Evolutionary conservation across 2,113 vertebrate species (phyloP).

Genomic region (Scalopus aquaticus): DNA sequence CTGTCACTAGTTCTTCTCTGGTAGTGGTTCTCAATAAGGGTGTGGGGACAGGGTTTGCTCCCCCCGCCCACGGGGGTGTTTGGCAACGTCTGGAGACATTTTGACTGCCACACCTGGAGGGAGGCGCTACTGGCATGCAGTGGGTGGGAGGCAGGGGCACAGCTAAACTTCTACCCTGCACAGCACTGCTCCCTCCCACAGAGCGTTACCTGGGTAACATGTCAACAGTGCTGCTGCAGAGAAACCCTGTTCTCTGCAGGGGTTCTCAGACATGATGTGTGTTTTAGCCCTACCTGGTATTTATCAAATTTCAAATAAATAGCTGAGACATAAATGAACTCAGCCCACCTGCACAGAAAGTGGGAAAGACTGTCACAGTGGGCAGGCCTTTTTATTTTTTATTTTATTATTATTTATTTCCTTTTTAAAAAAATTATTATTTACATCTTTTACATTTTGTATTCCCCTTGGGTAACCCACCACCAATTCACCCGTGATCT

Average conservation of each 20-base stretch:
- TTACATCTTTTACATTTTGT: too few relatives aligned
- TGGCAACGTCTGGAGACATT: not conserved
- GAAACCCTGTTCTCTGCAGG: not conserved
- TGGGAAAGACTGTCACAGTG: not conserved
- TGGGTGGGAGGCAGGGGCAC: accelerated
- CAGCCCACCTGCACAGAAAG: not conserved
- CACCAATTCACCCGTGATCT: too few relatives aligned
- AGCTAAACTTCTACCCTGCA: not conserved
- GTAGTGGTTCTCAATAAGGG: not conserved
- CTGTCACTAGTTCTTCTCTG: not conserved
- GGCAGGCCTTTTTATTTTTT: too few relatives aligned
- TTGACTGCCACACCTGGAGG: not conserved
- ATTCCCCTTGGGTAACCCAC: too few relatives aligned
- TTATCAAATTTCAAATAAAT: not conserved
- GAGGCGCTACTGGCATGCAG: not conserved
- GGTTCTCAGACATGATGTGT: not conserved
- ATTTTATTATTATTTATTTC: too few relatives aligned
- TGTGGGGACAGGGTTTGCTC: not conserved
- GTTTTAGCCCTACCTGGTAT: too few relatives aligned
- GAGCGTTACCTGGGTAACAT: not conserved
- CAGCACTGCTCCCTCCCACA: not conserved
- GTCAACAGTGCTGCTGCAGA: not conserved
- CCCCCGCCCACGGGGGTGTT: accelerated
- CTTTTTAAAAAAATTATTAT: too few relatives aligned
- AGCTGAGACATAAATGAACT: not conserved